Evolutionary conservation across 1,140 invertebrate species (phyloP).

Genomic region (Drosophila setifemur): DNA sequence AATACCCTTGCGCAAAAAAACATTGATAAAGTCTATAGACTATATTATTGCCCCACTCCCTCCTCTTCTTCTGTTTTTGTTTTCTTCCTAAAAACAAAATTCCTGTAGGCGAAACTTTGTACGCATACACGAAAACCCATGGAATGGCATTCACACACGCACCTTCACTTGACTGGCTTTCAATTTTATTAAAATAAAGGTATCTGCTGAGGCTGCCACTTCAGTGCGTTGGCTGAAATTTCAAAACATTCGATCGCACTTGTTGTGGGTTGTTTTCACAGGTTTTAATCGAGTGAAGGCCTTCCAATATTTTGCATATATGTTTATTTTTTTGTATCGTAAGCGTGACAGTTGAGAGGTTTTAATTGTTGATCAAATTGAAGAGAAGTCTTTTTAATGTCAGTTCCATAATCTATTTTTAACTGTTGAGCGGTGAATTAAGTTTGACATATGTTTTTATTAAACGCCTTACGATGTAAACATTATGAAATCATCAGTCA

Average conservation of each 20-base stretch:
- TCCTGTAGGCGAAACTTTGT: neutral
- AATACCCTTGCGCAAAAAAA: neutral
- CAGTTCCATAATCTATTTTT: neutral
- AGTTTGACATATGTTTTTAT: no score
- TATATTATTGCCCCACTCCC: slow-evolving; percentile 7
- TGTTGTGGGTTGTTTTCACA: slow-evolving; percentile 12
- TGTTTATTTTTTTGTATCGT: neutral
- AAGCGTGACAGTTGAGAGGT: neutral
- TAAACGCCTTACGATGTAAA: no score
- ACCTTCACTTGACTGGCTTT: slow-evolving; percentile 15
- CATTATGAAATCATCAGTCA: no score
- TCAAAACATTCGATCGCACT: slow-evolving; percentile 31
- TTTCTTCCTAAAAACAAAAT: slow-evolving; percentile 7
- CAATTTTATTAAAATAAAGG: neutral
- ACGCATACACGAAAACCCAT: neutral
- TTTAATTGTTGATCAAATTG: neutral
- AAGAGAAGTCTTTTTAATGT: neutral
- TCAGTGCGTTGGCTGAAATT: slow-evolving; percentile 5
- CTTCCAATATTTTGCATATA: slow-evolving; percentile 3
- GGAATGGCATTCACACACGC: slow-evolving; percentile 2
- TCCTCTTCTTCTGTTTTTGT: neutral
- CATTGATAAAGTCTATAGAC: slow-evolving; percentile 13
- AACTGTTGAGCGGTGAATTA: neutral
- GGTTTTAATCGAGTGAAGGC: neutral
- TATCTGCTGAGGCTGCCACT: slow-evolving; percentile 2